These are phyloP conservation scores for Orientallactaga sibirica DNA, from an alignment of 2,797 vertebrate species.

Conservation along the genomic window DNA sequence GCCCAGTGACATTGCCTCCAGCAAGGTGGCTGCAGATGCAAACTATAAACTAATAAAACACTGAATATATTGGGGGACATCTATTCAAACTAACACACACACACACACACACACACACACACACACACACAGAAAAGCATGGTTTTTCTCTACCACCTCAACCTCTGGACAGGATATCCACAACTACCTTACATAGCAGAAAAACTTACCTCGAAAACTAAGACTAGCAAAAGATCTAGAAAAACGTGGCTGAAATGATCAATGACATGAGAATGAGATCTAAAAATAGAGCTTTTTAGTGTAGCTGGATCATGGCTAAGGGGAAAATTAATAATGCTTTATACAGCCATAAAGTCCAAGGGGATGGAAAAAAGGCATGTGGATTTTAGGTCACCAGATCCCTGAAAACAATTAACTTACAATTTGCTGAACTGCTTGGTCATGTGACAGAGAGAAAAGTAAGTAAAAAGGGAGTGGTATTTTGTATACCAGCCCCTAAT, in stretches of 20 bases:
- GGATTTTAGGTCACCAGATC: background rate
- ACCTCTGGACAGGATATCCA: background rate
- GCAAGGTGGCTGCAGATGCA: no score
- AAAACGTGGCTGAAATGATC: slow-evolving; percentile 64
- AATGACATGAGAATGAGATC: slow-evolving; percentile 40
- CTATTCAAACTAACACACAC: no score
- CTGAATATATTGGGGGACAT: no score
- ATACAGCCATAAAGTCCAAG: slow-evolving; percentile 6
- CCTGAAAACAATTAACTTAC: background rate
- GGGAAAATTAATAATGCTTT: slow-evolving; percentile 46
- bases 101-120: no score
- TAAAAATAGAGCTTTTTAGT: slow-evolving; percentile 58
- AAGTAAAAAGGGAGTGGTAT: background rate
- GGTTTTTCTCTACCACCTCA: background rate
- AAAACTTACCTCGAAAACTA: slow-evolving; percentile 33
- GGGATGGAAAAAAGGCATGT: background rate
- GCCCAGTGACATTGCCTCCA: no score
- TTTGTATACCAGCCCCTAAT: background rate
- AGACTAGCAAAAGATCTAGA: slow-evolving; percentile 7
- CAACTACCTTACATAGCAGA: background rate
- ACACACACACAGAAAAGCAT: no score
- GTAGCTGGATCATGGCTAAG: background rate
- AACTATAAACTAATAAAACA: no score
- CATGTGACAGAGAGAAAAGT: slow-evolving; percentile 20
- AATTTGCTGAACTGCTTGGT: background rate